Conservation (phyloP, 2,113 vertebrate species). For the Ammodytes dubius region DNA sequence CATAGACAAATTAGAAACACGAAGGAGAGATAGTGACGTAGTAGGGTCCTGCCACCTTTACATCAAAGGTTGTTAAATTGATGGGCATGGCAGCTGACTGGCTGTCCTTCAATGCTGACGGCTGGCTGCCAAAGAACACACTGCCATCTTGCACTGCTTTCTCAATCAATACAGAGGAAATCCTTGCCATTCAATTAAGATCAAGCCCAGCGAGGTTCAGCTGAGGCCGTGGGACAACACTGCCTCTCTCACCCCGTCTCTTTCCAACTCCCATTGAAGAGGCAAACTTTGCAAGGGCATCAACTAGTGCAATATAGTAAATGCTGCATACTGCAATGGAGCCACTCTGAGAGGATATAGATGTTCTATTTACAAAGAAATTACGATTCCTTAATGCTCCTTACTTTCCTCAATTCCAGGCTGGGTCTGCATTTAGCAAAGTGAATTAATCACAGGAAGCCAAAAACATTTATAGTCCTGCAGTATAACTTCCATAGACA, state of each 20-base stretch:
- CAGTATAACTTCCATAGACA: neutral
- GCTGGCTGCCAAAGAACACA: slow-evolving; percentile 64
- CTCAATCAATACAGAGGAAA: slow-evolving; percentile 74
- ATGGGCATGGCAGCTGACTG: slow-evolving; percentile 37
- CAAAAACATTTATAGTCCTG: neutral
- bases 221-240: slow-evolving; percentile 16
- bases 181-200: slow-evolving; percentile 64
- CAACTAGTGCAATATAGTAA: slow-evolving; percentile 10
- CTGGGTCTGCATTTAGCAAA: neutral
- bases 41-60: slow-evolving; percentile 7
- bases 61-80: slow-evolving; percentile 46
- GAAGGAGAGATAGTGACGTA: neutral
- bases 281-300: slow-evolving; percentile 46
- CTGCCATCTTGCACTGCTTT: slow-evolving; percentile 40
- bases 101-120: slow-evolving; percentile 66
- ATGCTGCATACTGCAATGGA: slow-evolving; percentile 1
- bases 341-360: neutral
- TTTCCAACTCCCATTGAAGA: neutral
- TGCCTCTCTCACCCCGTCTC: neutral
- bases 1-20: slow-evolving; percentile 23
- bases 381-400: neutral
- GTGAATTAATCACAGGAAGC: neutral
- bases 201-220: slow-evolving; percentile 52
- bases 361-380: slow-evolving; percentile 10
- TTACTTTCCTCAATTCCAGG: slow-evolving; percentile 1